Evolutionary conservation across 1,140 invertebrate species (phyloP), one percentile per base, ranked within the genome.

Genomic region (Zaprionus tsacasi): DNA sequence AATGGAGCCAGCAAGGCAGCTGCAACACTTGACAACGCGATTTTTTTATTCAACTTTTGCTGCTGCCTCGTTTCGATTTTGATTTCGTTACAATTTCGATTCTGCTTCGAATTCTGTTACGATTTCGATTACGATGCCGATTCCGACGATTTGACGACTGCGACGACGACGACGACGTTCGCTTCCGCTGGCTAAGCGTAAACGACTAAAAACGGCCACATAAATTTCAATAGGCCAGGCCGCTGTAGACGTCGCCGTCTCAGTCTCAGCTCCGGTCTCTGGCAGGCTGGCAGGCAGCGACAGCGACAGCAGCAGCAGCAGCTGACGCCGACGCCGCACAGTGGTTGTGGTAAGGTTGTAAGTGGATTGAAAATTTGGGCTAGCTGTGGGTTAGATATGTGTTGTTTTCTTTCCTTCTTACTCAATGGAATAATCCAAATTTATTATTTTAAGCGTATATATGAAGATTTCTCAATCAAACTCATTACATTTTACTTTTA

Each of bases 131-230:
- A 30, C 27, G 6, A 30, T 30, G 27, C 27, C 27, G 38, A 69
- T 52, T 50, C 36, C 21, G 25, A 25, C 55, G 54, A 57, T 30
- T 58, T 15, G 43, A 35, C 35, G 33, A 64, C 60, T 56, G 17
- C 55, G 52, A 54, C 27, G 58, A 11, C 70, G 63, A 67, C 50
- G 64, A 56, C 73, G 70, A 87, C 82, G 82, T 87, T 87, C 85
- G 83, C 85, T 88, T 88, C 83, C 83, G 83, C 85, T 88, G 83
- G 86, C 85, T 89, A 77, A 80, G 88, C 83, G 85, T 87, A 89
- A 88, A 89, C 83, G 83, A 88, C 83, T 88, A 83, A 88, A 89
- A 87, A 78, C 87, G 85, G 81, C 81, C 85, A 81, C 83, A 88
- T 88, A 89, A 88, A 88, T 88, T 88, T 88, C 83, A 87, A 88